phyloP scores from a whole-genome alignment of 2,797 vertebrate species.

The Parotocinclus haroldoi region DNA sequence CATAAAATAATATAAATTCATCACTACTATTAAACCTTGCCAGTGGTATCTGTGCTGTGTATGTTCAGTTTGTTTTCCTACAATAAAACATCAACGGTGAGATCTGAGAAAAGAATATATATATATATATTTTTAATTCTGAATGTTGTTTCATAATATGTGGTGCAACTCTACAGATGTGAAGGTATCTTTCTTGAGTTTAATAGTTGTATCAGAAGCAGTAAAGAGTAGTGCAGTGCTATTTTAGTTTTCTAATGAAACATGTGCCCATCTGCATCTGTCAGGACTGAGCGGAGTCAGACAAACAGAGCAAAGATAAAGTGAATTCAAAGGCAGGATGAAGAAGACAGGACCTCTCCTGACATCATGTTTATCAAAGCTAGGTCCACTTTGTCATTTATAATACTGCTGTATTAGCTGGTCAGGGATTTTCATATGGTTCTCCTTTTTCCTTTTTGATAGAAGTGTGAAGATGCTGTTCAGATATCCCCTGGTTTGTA shows the following conservation, averaged over 20 bases:
- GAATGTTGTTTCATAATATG: no score
- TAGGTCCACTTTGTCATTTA: no score
- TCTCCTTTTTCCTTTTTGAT: no score
- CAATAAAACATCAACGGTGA: not conserved
- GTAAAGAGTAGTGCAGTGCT: slow-evolving; percentile 50
- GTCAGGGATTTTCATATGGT: no score
- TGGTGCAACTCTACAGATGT: not conserved
- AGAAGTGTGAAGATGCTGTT: no score
- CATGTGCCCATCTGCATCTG: slow-evolving; percentile 52
- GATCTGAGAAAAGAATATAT: slow-evolving; percentile 9
- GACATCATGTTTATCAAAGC: slow-evolving; percentile 29
- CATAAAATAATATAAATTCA: slow-evolving; percentile 20
- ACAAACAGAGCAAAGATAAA: slow-evolving; percentile 56
- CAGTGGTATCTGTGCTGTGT: slow-evolving; percentile 8
- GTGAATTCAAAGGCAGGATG: not conserved
- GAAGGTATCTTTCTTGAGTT: not conserved
- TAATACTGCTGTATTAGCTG: no score
- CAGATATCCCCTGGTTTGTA: no score
- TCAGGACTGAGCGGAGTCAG: slow-evolving; percentile 61
- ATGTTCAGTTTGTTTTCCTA: no score
- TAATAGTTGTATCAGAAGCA: slow-evolving; percentile 44
- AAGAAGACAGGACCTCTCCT: slow-evolving; percentile 20
- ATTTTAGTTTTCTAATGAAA: slow-evolving; percentile 61
- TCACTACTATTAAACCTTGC: slow-evolving; percentile 22
- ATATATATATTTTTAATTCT: no score